Evolutionary conservation across 2,113 vertebrate genomes (phyloP), one percentile per base, ranked within the genome.

Genomic region (Catharus fuscescens): DNA sequence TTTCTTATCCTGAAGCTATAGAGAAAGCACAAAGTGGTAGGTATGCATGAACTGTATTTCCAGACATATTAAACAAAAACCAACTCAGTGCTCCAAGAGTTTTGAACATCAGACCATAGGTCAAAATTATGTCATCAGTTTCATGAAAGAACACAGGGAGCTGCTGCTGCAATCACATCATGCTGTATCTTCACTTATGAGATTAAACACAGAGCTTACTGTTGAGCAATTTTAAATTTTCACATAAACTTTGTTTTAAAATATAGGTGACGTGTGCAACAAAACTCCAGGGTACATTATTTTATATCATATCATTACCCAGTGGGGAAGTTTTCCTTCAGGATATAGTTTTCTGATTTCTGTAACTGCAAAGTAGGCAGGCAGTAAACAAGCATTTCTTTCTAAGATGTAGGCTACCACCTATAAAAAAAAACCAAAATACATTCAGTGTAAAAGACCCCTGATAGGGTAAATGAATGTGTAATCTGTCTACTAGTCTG

Each of bases 331-430:
- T 91, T 99, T 98, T 77, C 99, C 99, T 95, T 99, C 99, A 29
- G 99, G 99, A 96, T 99, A 99, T 1, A 99, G 97, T 94, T 99
- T 99, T 96, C 99, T 98, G 96, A 99, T 99, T 97, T 99, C 99
- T 60, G 99, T 99, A 86, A 99, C 98, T 23, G 99, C 99, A 97
- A 99, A 99, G 96, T 99, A 99, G 38, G 99, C 99, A 40, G 99
- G 99, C 78, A 99, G 97, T 50, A 99, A 98, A 90, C 99, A 99
- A 2, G 99, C 99, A 42, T 99, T 99, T 97, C 99, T 98, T 97
- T 99, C 99, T 85, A 99, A 98, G 80, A 99, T 99, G 88, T 99
- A 99, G 62, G 99, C 99, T 78, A 99, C 99, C 80, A 99, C 99
- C 99, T 99, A 72, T 17, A 91, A 93, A 88, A 3, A 65, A 52